phyloP scores from a whole-genome alignment of 2,888 invertebrate genomes.

The Ornithoptera priamus region DNA sequence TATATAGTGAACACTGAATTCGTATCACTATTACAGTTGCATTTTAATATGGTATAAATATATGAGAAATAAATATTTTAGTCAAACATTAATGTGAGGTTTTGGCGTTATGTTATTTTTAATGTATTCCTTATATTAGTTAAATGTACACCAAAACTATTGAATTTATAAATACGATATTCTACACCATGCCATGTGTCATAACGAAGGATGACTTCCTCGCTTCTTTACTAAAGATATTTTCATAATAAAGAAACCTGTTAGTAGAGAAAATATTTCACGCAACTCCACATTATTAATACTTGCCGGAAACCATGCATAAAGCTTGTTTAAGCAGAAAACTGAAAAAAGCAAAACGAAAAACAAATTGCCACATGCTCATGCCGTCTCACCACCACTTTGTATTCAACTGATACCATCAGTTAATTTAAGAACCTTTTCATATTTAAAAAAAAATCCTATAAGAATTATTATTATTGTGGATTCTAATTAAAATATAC shows the following conservation, averaged over 20 bases:
- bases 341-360: slow-evolving; percentile 29
- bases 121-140: neutral
- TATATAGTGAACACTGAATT: slow-evolving; percentile 17
- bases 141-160: slow-evolving; percentile 2
- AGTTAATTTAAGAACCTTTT: slow-evolving; percentile 1
- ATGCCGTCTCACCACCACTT: neutral
- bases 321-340: slow-evolving; percentile 62
- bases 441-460: neutral
- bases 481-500: too few species aligned
- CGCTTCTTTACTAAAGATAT: neutral
- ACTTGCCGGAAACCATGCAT: slow-evolving; percentile 50
- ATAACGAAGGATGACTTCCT: slow-evolving; percentile 36
- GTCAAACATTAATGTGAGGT: slow-evolving; percentile 3
- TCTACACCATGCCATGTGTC: slow-evolving; percentile 41
- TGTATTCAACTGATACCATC: slow-evolving; percentile 25
- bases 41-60: neutral
- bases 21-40: slow-evolving; percentile 1
- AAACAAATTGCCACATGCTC: neutral
- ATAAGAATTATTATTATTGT: too few species aligned
- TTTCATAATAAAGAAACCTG: neutral
- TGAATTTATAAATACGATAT: slow-evolving; percentile 30
- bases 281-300: neutral
- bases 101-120: neutral
- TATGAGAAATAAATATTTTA: neutral
- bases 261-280: slow-evolving; percentile 12